Evolutionary conservation across 2,113 vertebrate genomes (phyloP).

Genomic region (Motacilla tschutschensis): DNA sequence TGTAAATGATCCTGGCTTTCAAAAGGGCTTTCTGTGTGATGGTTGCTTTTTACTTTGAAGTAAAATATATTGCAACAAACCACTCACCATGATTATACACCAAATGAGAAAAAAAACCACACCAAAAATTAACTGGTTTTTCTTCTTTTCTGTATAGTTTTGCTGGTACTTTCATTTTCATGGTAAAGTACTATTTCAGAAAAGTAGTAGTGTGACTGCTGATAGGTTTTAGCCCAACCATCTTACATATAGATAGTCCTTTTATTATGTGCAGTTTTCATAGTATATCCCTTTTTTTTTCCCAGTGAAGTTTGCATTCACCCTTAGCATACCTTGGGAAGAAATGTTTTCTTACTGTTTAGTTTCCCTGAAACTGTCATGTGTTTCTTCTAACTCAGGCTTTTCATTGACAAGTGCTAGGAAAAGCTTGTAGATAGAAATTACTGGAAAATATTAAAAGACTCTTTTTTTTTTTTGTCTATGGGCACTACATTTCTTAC

Average conservation of each 20-base stretch:
- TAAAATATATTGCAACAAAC: background rate
- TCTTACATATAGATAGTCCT: background rate
- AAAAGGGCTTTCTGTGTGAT: background rate
- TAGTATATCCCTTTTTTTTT: background rate
- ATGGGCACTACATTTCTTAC: background rate
- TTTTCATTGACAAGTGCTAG: background rate
- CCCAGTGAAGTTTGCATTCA: background rate
- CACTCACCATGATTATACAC: background rate
- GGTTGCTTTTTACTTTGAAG: background rate
- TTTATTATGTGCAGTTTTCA: background rate
- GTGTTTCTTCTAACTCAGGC: background rate
- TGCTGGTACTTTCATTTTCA: background rate
- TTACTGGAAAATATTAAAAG: background rate
- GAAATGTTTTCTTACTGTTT: background rate
- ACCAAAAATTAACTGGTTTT: background rate
- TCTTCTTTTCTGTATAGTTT: background rate
- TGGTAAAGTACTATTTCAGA: background rate
- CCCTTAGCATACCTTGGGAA: background rate
- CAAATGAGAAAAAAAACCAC: background rate
- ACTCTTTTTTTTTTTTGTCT: background rate
- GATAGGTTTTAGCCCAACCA: background rate
- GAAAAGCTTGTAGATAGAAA: background rate
- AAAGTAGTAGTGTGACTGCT: background rate
- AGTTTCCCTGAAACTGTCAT: background rate
- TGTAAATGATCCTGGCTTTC: constrained; percentile 9